Conservation (phyloP, 2,797 vertebrate species). For the Lacerta bilineata region DNA sequence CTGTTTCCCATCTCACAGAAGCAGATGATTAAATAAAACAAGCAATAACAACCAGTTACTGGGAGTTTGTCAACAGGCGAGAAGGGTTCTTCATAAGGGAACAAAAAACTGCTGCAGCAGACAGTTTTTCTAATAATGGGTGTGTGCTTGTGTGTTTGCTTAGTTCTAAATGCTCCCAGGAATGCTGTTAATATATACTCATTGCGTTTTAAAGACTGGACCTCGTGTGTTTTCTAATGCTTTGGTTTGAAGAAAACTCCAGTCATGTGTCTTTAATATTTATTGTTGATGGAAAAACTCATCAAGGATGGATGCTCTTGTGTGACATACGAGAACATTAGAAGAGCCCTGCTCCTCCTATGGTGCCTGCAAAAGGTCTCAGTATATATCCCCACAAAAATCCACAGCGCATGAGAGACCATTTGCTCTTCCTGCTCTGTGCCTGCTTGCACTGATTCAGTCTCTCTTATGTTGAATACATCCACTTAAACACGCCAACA, state of each 20-base stretch:
- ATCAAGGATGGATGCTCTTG: neutral
- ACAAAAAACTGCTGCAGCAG: conserved; percentile 47
- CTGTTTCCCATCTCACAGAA: conserved; percentile 70
- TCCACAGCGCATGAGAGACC: no score
- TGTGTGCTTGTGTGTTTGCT: conserved; percentile 30
- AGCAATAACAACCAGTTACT: conserved; percentile 53
- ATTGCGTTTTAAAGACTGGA: conserved; percentile 30
- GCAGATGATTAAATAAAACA: conserved; percentile 56
- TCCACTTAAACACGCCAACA: no score
- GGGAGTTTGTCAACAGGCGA: conserved; percentile 44
- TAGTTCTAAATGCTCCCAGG: conserved; percentile 32
- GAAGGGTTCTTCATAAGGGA: conserved; percentile 53
- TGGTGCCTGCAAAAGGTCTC: no score
- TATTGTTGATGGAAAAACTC: neutral
- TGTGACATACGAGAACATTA: neutral
- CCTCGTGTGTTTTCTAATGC: neutral
- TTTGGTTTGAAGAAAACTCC: neutral
- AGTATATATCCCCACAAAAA: no score
- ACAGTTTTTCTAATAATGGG: conserved; percentile 42
- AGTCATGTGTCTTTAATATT: neutral
- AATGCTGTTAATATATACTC: conserved; percentile 29
- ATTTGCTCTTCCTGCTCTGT: no score
- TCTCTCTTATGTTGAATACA: no score
- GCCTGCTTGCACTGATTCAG: no score
- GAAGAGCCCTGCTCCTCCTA: no score